phyloP scores from a whole-genome alignment of 2,113 vertebrate genomes.

The Columba livia region DNA sequence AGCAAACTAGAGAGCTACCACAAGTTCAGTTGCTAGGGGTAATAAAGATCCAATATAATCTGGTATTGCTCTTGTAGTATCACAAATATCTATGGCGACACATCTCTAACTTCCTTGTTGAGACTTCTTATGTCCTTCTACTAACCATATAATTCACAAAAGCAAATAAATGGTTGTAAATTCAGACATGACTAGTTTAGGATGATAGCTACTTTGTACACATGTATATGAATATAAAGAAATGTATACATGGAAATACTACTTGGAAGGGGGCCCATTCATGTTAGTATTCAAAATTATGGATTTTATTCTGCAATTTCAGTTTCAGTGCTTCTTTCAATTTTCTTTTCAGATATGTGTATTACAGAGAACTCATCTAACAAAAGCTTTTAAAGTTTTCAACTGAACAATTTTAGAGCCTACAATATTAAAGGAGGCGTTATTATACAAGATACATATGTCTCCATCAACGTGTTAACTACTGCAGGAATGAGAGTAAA shows the following conservation, averaged over 20 bases:
- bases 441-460: background rate
- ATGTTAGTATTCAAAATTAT: background rate
- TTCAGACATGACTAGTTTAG: background rate
- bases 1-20: background rate
- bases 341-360: background rate
- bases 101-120: background rate
- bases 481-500: background rate
- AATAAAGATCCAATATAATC: background rate
- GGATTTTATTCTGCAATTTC: background rate
- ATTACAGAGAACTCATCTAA: background rate
- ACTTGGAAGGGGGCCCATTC: background rate
- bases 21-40: background rate
- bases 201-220: background rate
- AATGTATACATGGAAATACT: background rate
- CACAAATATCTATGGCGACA: background rate
- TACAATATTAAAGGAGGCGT: background rate
- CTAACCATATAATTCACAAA: background rate
- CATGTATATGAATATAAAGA: background rate
- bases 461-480: background rate
- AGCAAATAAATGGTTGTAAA: background rate
- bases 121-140: background rate
- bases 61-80: background rate
- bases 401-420: background rate
- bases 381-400: conserved; percentile 14
- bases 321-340: background rate